Base-by-base conservation (phyloP, 1,140 invertebrate species). In the Drosophila sulfurigaster region DNA sequence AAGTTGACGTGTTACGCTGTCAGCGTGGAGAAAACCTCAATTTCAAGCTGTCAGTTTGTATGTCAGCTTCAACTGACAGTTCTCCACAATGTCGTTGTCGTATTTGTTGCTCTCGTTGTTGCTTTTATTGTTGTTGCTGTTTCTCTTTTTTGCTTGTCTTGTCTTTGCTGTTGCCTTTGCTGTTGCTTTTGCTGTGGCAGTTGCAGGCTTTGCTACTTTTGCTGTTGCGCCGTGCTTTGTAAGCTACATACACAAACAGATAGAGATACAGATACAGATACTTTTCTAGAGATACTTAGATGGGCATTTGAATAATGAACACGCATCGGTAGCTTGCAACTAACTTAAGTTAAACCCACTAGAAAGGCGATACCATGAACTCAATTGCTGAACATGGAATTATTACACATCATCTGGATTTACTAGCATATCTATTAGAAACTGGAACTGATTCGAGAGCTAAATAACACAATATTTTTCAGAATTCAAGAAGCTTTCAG, bases 1-100 rank as follows among this genome's bases (percentile, higher is more conserved):
- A 89, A 88, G 85, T 88, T 88, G 85, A 88, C 85, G 85, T 89
- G 85, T 89, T 90, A 89, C 81, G 85, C 85, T 89, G 85, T 89
- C 85, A 90, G 85, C 85, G 77, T 90, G 75, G 86, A 89, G 85
- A 89, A 89, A 89, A 89, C 85, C 85, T 89, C 85, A 89, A 89
- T 89, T 89, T 89, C 85, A 89, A 89, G 82, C 85, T 89, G 85
- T 89, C 85, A 89, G 85, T 89, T 89, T 89, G 82, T 89, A 71
- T 89, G 85, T 89, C 85, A 89, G 86, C 86, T 89, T 75, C 81
- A 89, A 85, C 85, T 89, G 85, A 85, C 85, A 89, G 85, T 89
- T 89, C 85, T 89, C 81, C 81, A 89, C 63, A 69, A 73, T 72
- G 57, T 77, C 69, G 74, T 60, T 71, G 73, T 75, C 48, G 60